Evolutionary conservation across 53 echinoderm and acorn worm species (phyloP).

Genomic region (Echinometra lucunter): DNA sequence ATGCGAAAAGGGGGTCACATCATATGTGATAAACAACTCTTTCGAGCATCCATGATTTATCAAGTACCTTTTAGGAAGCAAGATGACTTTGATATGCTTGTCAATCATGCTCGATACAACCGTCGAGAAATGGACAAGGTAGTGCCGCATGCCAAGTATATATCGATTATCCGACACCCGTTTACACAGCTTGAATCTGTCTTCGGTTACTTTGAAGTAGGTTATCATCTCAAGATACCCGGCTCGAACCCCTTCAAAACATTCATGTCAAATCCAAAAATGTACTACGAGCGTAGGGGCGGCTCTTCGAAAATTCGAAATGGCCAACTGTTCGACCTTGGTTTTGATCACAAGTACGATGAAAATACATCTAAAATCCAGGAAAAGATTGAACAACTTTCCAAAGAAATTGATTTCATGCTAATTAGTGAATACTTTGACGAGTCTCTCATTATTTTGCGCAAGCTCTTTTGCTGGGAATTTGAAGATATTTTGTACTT

Average conservation of each 20-base stretch:
- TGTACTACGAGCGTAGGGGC: slow-evolving; percentile 35
- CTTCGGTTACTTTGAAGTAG: slow-evolving; percentile 72
- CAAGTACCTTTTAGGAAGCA: neutral
- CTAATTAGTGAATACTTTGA: slow-evolving; percentile 82
- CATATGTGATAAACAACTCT: neutral
- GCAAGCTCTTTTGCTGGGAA: slow-evolving; percentile 76
- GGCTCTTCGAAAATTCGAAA: slow-evolving; percentile 63
- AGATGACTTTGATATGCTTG: slow-evolving; percentile 63
- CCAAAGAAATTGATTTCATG: slow-evolving; percentile 76
- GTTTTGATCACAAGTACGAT: slow-evolving; percentile 64
- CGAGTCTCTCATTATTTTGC: slow-evolving; percentile 76
- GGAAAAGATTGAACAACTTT: slow-evolving; percentile 58
- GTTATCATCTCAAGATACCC: neutral
- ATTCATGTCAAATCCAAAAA: slow-evolving; percentile 66
- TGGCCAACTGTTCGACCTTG: slow-evolving; percentile 77
- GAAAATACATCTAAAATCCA: slow-evolving; percentile 60
- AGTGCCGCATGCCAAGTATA: slow-evolving; percentile 36
- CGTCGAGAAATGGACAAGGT: slow-evolving; percentile 34
- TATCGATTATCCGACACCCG: slow-evolving; percentile 61
- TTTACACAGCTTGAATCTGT: slow-evolving; percentile 68
- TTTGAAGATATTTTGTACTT: slow-evolving; percentile 75
- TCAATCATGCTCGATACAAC: slow-evolving; percentile 62
- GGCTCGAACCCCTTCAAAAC: slow-evolving; percentile 56
- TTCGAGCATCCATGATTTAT: neutral
- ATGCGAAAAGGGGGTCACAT: neutral